Percentiles rank a stretch among this genome's conserved stretches.
Evolutionary conservation across 2,797 vertebrate species (phyloP).

Genomic region (Sebastiscus albofasciatus): DNA sequence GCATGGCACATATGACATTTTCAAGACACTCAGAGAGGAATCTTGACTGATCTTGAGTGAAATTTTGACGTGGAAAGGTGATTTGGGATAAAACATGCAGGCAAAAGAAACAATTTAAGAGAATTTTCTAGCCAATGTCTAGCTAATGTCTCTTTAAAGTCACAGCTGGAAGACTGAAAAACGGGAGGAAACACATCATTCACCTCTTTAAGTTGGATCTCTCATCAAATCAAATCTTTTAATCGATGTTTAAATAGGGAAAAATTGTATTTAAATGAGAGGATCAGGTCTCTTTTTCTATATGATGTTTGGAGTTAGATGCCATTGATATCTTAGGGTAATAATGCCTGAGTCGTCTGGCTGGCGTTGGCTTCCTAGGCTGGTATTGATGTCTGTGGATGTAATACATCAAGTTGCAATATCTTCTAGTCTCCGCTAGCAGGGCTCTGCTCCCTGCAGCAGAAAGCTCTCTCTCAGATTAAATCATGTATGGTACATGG

Average conservation of each 20-base stretch:
- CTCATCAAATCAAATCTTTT: background rate
- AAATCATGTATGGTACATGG: conserved; percentile 1
- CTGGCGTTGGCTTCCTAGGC: background rate
- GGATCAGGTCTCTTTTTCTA: background rate
- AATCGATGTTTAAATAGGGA: background rate
- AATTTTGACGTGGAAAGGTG: background rate
- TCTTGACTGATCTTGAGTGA: background rate
- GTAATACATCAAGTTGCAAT: conserved; percentile 9
- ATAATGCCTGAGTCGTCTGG: background rate
- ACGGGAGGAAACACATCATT: background rate
- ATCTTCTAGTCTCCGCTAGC: background rate
- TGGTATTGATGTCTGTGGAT: conserved; percentile 1
- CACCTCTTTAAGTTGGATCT: background rate
- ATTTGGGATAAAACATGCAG: background rate
- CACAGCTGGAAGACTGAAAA: background rate
- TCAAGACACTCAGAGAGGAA: background rate
- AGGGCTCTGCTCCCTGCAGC: conserved; percentile 15
- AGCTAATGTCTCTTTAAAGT: background rate
- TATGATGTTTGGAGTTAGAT: background rate
- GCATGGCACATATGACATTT: background rate
- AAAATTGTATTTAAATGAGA: background rate
- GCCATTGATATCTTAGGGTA: background rate
- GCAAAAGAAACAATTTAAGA: background rate
- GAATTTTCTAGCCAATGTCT: background rate
- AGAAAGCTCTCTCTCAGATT: conserved; percentile 12